Evolutionary conservation across 2,888 invertebrate genomes (phyloP).

Genomic region (Agrenia bidenticulata): DNA sequence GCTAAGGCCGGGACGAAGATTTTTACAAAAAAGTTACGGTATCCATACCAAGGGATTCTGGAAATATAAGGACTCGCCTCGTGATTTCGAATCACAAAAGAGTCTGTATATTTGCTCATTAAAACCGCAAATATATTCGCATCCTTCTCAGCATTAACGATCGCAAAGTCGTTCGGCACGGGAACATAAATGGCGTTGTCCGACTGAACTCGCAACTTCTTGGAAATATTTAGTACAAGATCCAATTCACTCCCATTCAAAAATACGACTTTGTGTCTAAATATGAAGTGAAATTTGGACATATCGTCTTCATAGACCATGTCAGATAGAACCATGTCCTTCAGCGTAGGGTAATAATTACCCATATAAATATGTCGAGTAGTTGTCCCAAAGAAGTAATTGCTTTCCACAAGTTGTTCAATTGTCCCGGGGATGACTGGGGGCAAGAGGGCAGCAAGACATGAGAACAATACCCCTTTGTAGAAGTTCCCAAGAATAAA

Average conservation of each 20-base stretch:
- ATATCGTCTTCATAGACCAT: neutral
- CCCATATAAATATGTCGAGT: neutral
- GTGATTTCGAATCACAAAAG: neutral
- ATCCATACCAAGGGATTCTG: constrained; percentile 9
- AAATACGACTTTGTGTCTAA: neutral
- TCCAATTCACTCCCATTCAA: constrained; percentile 1
- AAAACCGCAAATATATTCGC: neutral
- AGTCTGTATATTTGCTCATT: neutral
- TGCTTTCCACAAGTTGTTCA: neutral
- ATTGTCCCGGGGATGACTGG: constrained; percentile 2
- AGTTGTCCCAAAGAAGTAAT: neutral
- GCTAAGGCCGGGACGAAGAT: neutral
- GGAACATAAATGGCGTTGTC: neutral
- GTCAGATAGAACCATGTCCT: neutral
- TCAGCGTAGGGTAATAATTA: neutral
- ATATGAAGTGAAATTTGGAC: neutral
- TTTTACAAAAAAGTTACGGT: neutral
- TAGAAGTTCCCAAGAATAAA: constrained; percentile 5
- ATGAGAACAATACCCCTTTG: constrained; percentile 12
- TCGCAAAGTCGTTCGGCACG: neutral
- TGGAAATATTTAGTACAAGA: neutral
- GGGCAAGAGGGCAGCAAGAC: neutral
- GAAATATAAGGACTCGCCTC: neutral
- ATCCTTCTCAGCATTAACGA: neutral
- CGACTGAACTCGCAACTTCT: neutral